Evolutionary conservation across 2,797 vertebrate genomes (phyloP), one percentile per base, ranked within the genome.

Genomic region (Orientallactaga sibirica): DNA sequence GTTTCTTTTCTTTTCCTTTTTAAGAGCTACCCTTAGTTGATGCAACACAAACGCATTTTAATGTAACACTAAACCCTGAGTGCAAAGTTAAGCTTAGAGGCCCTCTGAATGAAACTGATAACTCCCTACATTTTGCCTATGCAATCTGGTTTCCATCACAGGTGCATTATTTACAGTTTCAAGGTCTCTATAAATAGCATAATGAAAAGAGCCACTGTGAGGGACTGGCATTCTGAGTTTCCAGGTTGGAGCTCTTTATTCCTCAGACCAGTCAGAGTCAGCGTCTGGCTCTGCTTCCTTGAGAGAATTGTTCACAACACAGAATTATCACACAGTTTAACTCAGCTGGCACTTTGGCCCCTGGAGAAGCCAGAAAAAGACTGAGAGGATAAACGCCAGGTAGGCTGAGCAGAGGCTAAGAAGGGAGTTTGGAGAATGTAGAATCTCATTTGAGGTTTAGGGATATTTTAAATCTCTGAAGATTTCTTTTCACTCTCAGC

Each of bases 281-380:
- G 64, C n/a, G n/a, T 89, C 93, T 80, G 67, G 62, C 27, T 81
- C 19, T 79, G 25, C 11, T 86, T 94, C 41, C 67, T 86, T 48
- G 3, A 29, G 78, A 86, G 73, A 88, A 67, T 74, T 90, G 76
- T 90, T 90, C 55, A 33, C 20, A 81, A 33, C 33, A 33, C 41
- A 96, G 84, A 88, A 94, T 96, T 90, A 94, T 81, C 73, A 92
- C 58, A 90, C 62, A 96, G 18, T 88, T 94, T 90, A 95, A 85
- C 82, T 83, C 88, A 95, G 58, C 29, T 78, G 77, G 66, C 43
- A 84, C 58, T 91, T 87, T 92, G 90, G 41, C 48, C 88, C 88
- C 86, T 33, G 67, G 92, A 93, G 92, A 73, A 90, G 66, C 64
- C 62, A 80, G 79, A 37, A 94, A 70, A 92, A 91, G 80, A 88